These are phyloP conservation scores for Abscondita cerata DNA, from an alignment of 2,888 invertebrate genomes.

Conservation along the genomic window DNA sequence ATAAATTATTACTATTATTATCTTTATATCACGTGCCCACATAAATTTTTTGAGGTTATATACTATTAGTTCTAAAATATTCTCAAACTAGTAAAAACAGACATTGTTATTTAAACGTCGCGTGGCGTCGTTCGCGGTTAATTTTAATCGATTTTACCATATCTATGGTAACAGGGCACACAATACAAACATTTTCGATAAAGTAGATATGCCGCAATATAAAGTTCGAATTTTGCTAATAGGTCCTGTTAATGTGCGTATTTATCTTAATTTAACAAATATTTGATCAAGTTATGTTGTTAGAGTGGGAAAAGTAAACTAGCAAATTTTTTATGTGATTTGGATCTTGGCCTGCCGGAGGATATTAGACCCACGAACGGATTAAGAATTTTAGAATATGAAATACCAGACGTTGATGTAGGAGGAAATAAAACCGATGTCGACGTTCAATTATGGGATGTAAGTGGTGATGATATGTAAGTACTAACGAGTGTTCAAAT, in stretches of 20 bases:
- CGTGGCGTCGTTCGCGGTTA: too few species aligned
- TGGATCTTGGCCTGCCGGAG: conserved; percentile 41
- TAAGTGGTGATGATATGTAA: conserved; percentile 48
- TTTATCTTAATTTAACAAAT: not conserved
- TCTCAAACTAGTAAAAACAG: too few species aligned
- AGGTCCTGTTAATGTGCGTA: conserved; percentile 43
- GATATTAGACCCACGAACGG: conserved; percentile 43
- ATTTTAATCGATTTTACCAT: too few species aligned
- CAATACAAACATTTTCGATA: not conserved
- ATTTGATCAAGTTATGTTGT: not conserved
- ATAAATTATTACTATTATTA: too few species aligned
- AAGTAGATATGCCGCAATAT: conserved; percentile 20
- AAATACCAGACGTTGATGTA: conserved; percentile 42
- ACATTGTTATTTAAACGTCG: too few species aligned
- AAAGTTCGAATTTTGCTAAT: conserved; percentile 45
- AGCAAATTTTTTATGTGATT: conserved; percentile 45
- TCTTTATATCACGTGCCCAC: too few species aligned
- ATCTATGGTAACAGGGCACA: not conserved
- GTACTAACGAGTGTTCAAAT: too few species aligned
- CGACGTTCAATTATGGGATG: conserved; percentile 48
- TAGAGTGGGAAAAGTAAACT: conserved; percentile 45
- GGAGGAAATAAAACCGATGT: conserved; percentile 39
- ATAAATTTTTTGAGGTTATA: too few species aligned
- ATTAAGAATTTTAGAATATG: conserved; percentile 45
- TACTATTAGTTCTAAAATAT: too few species aligned